Base-by-base conservation (phyloP, 2,113 vertebrate genomes). In the Eretmochelys imbricata region DNA sequence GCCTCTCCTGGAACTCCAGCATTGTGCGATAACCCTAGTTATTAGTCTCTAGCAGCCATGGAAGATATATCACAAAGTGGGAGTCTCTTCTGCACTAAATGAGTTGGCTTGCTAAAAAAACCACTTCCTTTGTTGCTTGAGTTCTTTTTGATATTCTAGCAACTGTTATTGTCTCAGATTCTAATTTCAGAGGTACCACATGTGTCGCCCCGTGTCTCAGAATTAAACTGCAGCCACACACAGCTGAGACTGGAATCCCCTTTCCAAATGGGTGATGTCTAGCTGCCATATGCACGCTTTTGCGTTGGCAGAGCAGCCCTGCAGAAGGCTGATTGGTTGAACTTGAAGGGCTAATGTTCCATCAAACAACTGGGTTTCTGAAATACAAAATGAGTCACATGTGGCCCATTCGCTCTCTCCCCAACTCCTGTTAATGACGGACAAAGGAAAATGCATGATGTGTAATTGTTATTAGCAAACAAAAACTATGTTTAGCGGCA, bases 81-180 rank as follows among this genome's bases (percentile, higher is more conserved):
- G n/a, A 94, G 90, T 48, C 80, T 94, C 3, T 10, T 5, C 80
- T 87, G 85, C 78, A 25, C 29, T 84, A 94, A 97, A 94, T 12
- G 89, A 96, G 76, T 91, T 92, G 91, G 59, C 25, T 89, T 88
- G 89, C 91, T 93, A 91, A 88, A 91, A 84, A 94, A 95, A 53
- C 69, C 87, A 53, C 85, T 96, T 84, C 76, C 55, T 96, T 86
- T 55, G 53, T 59, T 50, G 80, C 79, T 93, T 90, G 90, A 93
- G 96, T 97, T 96, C 91, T 92, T 91, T 88, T 72, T 82, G 51
- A 95, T 90, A 88, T 75, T 93, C 92, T 90, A 94, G 94, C 93
- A 96, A 94, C 42, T 27, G 8, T 49, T 75, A 95, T 90, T 91
- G 82, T 89, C 75, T 2, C 14, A 85, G 91, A 49, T 72, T 93